These are phyloP conservation scores for Empidonax alnorum DNA, from an alignment of 2,113 vertebrate genomes.

Conservation along the genomic window DNA sequence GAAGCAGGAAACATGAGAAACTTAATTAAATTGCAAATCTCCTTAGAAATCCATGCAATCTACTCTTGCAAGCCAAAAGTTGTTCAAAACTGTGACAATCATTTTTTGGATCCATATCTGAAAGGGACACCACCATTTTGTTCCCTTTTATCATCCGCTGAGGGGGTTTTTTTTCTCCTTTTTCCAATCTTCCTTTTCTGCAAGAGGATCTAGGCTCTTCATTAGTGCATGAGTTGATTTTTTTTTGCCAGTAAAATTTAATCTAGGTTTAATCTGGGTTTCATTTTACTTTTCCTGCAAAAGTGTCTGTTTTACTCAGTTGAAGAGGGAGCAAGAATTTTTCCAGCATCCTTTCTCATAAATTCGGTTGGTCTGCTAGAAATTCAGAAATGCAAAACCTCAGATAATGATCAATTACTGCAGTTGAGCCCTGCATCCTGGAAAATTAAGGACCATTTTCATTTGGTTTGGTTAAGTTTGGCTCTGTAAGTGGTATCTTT, in stretches of 20 bases:
- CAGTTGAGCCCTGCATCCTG: background rate
- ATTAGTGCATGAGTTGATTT: background rate
- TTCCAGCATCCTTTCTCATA: background rate
- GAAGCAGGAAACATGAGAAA: background rate
- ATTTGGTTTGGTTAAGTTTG: background rate
- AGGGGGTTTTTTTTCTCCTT: background rate
- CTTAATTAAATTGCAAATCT: background rate
- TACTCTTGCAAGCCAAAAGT: background rate
- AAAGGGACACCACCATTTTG: background rate
- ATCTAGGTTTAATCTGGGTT: background rate
- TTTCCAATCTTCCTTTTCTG: background rate
- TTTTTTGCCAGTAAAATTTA: background rate
- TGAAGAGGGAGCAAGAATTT: background rate
- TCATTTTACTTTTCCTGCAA: background rate
- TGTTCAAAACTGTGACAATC: background rate
- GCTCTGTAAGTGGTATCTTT: background rate
- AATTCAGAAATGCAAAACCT: background rate
- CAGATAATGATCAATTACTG: background rate
- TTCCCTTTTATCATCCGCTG: background rate
- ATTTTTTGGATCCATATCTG: background rate
- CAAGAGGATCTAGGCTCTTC: background rate
- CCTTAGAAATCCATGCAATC: background rate
- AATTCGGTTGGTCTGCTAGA: background rate
- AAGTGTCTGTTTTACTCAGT: background rate
- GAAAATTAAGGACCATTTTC: background rate